Conservation (phyloP, 2,797 vertebrate species). For the Xenops minutus region DNA sequence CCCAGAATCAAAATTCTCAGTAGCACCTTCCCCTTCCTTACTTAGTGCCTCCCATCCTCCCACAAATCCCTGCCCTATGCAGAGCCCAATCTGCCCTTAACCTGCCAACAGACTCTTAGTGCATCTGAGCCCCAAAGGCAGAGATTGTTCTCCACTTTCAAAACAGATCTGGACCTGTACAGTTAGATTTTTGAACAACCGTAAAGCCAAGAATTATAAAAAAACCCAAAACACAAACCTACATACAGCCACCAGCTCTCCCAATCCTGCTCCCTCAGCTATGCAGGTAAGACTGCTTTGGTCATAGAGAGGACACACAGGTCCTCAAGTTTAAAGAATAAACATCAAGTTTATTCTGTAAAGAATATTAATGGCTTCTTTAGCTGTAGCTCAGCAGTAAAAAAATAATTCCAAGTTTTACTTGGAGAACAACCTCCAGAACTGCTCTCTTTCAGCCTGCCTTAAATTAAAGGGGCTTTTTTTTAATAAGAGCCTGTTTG, state of each 20-base stretch:
- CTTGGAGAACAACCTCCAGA: background rate
- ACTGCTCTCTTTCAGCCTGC: background rate
- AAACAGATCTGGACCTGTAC: background rate
- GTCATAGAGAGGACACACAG: background rate
- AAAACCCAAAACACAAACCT: background rate
- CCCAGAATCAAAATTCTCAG: background rate
- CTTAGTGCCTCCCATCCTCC: background rate
- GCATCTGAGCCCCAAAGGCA: background rate
- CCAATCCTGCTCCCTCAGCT: background rate
- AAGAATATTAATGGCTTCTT: background rate
- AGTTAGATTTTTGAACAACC: background rate
- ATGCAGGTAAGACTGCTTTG: rapidly evolving
- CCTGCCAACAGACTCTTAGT: background rate
- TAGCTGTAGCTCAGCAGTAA: background rate
- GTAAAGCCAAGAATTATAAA: background rate
- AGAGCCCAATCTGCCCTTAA: background rate
- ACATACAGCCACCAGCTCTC: rapidly evolving
- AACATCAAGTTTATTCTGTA: background rate
- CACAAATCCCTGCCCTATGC: background rate
- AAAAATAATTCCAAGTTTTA: background rate
- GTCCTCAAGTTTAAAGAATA: no score
- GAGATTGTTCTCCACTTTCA: background rate
- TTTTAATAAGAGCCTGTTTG: background rate
- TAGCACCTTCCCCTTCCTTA: background rate
- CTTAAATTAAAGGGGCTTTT: background rate